A percentile compares a stretch with the other conserved stretches of the same genome.
phyloP scores from a whole-genome alignment of 2,113 vertebrate species.

The Oncorhynchus kisutch region DNA sequence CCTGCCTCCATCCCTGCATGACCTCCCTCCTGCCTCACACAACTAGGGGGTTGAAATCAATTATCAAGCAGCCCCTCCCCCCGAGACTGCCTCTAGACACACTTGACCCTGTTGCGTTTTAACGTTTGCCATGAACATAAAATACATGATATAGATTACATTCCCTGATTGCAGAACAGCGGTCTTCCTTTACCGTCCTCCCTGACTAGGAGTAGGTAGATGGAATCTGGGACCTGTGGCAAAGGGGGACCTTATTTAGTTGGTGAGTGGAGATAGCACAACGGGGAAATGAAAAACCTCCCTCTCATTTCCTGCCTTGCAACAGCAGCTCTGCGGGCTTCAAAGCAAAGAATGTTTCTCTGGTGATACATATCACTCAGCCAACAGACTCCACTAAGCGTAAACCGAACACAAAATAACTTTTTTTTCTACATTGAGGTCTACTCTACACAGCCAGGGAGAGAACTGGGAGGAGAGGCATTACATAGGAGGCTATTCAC shows the following conservation, averaged over 20 bases:
- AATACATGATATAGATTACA: slow-evolving; percentile 72
- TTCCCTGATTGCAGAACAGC: slow-evolving; percentile 65
- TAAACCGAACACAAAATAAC: slow-evolving; percentile 68
- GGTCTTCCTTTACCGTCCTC: slow-evolving; percentile 57
- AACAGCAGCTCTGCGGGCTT: slow-evolving; percentile 58
- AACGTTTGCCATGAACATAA: slow-evolving; percentile 71
- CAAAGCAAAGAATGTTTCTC: slow-evolving; percentile 66
- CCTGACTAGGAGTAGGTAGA: slow-evolving; percentile 59
- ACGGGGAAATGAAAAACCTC: slow-evolving; percentile 77
- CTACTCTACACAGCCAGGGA: slow-evolving; percentile 11
- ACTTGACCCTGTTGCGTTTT: slow-evolving; percentile 61
- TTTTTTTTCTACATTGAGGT: slow-evolving; percentile 43
- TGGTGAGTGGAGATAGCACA: slow-evolving; percentile 63
- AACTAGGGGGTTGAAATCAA: slow-evolving; percentile 62
- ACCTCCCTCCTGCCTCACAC: slow-evolving; percentile 17
- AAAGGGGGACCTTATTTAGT: slow-evolving; percentile 68
- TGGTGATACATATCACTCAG: slow-evolving; percentile 72
- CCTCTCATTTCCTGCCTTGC: slow-evolving; percentile 77
- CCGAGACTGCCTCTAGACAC: slow-evolving; percentile 38
- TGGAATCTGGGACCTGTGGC: slow-evolving; percentile 62
- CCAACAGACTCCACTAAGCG: slow-evolving; percentile 49
- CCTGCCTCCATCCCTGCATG: slow-evolving; percentile 24
- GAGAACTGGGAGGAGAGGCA: slow-evolving; percentile 24
- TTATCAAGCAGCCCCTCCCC: slow-evolving; percentile 47
- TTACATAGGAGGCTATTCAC: slow-evolving; percentile 48